Base-by-base conservation (phyloP, 2,797 vertebrate genomes). In the Monodelphis domestica region DNA sequence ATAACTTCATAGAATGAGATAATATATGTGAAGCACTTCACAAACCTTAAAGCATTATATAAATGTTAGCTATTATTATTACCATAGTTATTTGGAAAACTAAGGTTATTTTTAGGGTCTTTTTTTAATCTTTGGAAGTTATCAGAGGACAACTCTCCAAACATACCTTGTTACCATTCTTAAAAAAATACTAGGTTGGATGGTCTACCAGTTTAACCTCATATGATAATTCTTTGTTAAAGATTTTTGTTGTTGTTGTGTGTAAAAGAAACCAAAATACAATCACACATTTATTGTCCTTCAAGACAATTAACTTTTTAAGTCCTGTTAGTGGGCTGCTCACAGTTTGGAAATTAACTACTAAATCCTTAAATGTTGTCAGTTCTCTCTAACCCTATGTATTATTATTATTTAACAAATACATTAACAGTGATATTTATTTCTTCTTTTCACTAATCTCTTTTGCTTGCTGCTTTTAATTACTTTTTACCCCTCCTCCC, bases 261-360 rank as follows among this genome's bases (percentile, higher is more conserved):
- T 78, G 38, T 54, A 92, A 90, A 94, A 93, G 90, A 17, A 94
- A 92, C 78, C 26, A 92, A 17, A 92, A 89, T 92, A 3, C 95
- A 59, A 45, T 54, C 45, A 87, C 4, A 24, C 70, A 88, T 24
- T 70, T 87, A 89, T 26, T 30, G 15, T 93, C 88, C 55, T 92
- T 78, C 21, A 78, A 78, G 38, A 78, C n/a, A 78, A 45, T 78
- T 45, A 78, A 24, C 17, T 2, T 45, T 7, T 38, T 38, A 70
- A 38, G 15, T 17, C 1, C 33, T 70, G n/a, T n/a, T 63, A 38
- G 12, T 78, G 70, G 21, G 9, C 70, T 78, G 21, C 6, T 78
- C 21, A 24, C 78, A 78, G 14, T 70, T 21, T 38, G 17, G n/a
- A 78, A 38, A 78, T 38, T 38, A 78, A 78, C 21, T 78, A 10